A percentile compares a stretch with the other conserved stretches of the same genome.
phyloP scores from a whole-genome alignment of 2,888 invertebrate genomes.

The Ornithoptera alexandrae region DNA sequence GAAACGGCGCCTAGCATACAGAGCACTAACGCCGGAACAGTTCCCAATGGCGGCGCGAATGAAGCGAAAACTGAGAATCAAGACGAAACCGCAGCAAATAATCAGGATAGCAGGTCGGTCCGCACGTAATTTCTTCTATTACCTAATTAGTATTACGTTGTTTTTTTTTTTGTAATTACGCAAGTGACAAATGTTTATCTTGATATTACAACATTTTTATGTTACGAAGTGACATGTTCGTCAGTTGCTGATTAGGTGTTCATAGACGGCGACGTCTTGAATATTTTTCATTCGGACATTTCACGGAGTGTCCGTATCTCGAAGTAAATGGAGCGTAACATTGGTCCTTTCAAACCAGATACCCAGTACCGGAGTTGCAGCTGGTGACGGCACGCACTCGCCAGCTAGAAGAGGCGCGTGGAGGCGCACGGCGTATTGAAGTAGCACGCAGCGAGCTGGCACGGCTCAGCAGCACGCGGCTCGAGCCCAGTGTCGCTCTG shows the following conservation, averaged over 20 bases:
- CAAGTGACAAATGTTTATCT: background rate
- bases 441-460: slow-evolving; percentile 85
- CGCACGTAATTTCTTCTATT: slow-evolving; percentile 8
- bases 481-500: slow-evolving; percentile 87
- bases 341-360: slow-evolving; percentile 46
- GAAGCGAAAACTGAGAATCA: slow-evolving; percentile 54
- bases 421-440: slow-evolving; percentile 82
- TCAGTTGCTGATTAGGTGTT: background rate
- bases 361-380: slow-evolving; percentile 77
- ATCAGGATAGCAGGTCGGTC: slow-evolving; percentile 70
- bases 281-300: background rate
- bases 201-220: background rate
- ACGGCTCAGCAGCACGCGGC: slow-evolving; percentile 82
- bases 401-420: slow-evolving; percentile 85
- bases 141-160: background rate
- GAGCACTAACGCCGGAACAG: slow-evolving; percentile 57
- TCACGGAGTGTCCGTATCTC: background rate
- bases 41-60: slow-evolving; percentile 68
- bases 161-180: background rate
- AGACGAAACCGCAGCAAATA: slow-evolving; percentile 57
- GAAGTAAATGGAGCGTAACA: background rate
- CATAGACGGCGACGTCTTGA: background rate
- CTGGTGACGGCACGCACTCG: slow-evolving; percentile 86
- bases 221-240: background rate
- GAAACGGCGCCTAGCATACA: slow-evolving; percentile 77